Conservation (phyloP, 2,113 vertebrate species). For the Calidris pugnax region DNA sequence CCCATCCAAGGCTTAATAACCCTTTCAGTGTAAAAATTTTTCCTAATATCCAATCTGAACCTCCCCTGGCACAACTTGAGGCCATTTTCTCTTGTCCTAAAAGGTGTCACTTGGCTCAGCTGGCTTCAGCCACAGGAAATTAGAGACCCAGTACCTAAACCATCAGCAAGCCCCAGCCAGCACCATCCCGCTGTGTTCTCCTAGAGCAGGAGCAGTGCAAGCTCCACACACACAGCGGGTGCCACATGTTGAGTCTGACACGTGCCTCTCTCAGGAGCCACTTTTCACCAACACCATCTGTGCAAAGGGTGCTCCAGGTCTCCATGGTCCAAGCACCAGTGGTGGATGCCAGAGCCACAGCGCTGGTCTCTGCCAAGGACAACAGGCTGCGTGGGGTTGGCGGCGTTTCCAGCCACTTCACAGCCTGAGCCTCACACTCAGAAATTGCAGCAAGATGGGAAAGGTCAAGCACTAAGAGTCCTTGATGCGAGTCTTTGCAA, state of each 20-base stretch:
- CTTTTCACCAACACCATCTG: not conserved
- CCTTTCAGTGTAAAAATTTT: no score
- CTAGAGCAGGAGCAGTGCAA: not conserved
- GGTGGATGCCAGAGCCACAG: not conserved
- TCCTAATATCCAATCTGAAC: no score
- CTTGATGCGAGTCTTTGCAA: not conserved
- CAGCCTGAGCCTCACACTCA: not conserved
- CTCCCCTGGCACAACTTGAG: no score
- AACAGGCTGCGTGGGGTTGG: not conserved
- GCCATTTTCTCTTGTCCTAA: no score
- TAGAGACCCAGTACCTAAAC: not conserved
- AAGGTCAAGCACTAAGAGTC: not conserved
- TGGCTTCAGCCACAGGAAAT: not conserved
- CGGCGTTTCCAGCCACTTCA: not conserved
- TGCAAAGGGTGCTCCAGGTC: not conserved
- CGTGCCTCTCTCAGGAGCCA: not conserved
- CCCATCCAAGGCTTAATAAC: no score
- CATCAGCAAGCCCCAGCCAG: not conserved
- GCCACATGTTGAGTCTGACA: accelerated
- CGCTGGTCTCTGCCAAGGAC: not conserved
- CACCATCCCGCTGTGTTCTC: not conserved
- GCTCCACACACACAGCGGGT: accelerated
- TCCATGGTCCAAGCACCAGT: not conserved
- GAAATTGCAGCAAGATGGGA: not conserved
- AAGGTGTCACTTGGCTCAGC: not conserved